These are phyloP conservation scores for Capitulum mitella DNA, from an alignment of 2,888 invertebrate genomes.

Conservation along the genomic window DNA sequence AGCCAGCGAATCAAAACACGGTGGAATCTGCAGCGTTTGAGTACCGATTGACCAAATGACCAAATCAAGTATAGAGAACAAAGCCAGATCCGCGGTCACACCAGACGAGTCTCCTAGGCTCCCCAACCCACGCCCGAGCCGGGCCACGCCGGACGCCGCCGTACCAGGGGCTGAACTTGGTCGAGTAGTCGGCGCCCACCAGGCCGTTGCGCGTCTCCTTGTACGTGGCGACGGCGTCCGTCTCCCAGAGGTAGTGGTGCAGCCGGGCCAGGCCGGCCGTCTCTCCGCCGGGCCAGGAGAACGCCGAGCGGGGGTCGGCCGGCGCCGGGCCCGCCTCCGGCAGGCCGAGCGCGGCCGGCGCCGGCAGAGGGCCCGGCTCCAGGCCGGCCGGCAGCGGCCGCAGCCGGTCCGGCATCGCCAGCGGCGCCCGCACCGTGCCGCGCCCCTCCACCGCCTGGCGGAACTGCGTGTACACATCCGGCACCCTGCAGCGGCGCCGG, in stretches of 20 bases:
- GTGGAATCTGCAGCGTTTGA: too few species aligned
- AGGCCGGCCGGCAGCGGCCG: conserved; percentile 33
- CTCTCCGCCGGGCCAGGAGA: conserved; percentile 43
- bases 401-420: conserved; percentile 36
- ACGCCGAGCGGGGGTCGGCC: conserved; percentile 32
- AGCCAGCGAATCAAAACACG: too few species aligned
- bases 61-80: too few species aligned
- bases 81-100: too few species aligned
- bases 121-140: too few species aligned
- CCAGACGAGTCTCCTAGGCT: too few species aligned
- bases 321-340: conserved; percentile 25
- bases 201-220: conserved; percentile 35
- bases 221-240: conserved; percentile 33
- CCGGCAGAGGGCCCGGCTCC: conserved; percentile 32
- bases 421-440: conserved; percentile 32
- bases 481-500: conserved; percentile 31
- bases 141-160: too few species aligned
- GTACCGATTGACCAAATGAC: too few species aligned
- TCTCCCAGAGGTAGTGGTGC: conserved; percentile 38
- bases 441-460: conserved; percentile 36
- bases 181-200: conserved; percentile 35
- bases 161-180: conserved; percentile 35
- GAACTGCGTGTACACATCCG: conserved; percentile 37
- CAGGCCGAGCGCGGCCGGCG: conserved; percentile 27
- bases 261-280: conserved; percentile 40